A percentile compares a stretch with the other conserved stretches of the same genome.
phyloP scores from a whole-genome alignment of 2,888 invertebrate genomes.

The Catonia carolina region DNA sequence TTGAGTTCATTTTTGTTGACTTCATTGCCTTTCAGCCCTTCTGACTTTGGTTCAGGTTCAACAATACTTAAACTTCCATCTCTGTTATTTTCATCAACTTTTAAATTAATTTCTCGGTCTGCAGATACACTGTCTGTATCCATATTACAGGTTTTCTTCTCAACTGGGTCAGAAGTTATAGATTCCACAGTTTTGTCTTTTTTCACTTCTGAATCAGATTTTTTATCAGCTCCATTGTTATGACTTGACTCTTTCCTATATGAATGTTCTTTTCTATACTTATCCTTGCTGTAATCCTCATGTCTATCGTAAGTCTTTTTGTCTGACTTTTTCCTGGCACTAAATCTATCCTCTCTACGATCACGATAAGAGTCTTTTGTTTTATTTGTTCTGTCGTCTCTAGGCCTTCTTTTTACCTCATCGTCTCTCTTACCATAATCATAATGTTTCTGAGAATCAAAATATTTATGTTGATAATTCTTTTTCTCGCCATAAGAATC shows the following conservation, averaged over 20 bases:
- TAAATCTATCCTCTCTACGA: constrained; percentile 2
- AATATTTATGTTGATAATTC: constrained; percentile 1
- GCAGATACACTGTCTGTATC: background rate
- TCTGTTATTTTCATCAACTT: background rate
- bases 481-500: constrained; percentile 30
- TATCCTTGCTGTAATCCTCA: background rate
- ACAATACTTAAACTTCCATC: too few relatives aligned
- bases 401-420: constrained; percentile 10
- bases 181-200: background rate
- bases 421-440: constrained; percentile 36
- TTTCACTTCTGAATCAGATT: constrained; percentile 6
- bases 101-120: background rate
- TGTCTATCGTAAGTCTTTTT: background rate
- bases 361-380: constrained; percentile 8
- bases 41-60: background rate
- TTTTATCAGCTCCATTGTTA: too few relatives aligned
- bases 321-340: background rate
- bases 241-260: too few relatives aligned
- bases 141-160: background rate
- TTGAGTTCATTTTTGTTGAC: constrained; percentile 46
- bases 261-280: background rate
- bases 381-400: constrained; percentile 7
- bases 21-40: too few relatives aligned
- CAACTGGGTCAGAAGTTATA: background rate
- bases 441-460: constrained; percentile 34